Base-by-base conservation (phyloP, 2,797 vertebrate genomes). In the Sebastes steindachneri region DNA sequence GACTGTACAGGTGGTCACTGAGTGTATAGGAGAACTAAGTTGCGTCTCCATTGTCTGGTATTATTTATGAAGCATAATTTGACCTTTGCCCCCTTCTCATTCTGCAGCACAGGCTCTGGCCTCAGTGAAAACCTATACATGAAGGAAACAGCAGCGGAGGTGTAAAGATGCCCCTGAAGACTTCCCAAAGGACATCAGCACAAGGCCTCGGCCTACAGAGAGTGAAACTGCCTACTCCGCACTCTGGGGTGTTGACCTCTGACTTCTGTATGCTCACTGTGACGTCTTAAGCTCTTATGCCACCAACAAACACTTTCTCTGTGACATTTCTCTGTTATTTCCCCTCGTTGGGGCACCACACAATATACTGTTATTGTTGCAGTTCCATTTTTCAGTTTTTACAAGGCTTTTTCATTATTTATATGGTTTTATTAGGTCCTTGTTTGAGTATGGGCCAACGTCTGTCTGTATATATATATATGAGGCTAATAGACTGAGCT, bases 41-140 rank as follows among this genome's bases (percentile, higher is more conserved):
- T 17, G 28, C 9, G 2, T 68, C 19, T 41, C 21, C 1, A 26
- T 35, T 17, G 9, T 25, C 3, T 64, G 9, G n/a, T 62, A 4
- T 33, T 68, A 17, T 64, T 26, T 60, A 29, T 68, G 6, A 19
- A 54, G 12, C 21, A 57, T 55, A 59, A 35, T 59, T 62, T 51
- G 8, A 76, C 14, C 26, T 77, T 41, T 68, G 17, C 35, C 64
- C 35, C 68, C 23, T 25, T 84, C 28, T 86, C 35, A 53, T 53
- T 71, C 75, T 84, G 23, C 86, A 95, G 95, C 95, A 73, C 95
- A 95, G 81, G 95, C 95, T 48, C 83, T 95, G 89, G 93, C 94
- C 48, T 94, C 95, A 75, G 94, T 95, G 45, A 95, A 93, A 91
- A 93, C 91, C n/a, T 95, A 95, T 86, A 95, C 95, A 86, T 95